Evolutionary conservation across 2,888 invertebrate genomes (phyloP).

Genomic region (Eupithecia insigniata): DNA sequence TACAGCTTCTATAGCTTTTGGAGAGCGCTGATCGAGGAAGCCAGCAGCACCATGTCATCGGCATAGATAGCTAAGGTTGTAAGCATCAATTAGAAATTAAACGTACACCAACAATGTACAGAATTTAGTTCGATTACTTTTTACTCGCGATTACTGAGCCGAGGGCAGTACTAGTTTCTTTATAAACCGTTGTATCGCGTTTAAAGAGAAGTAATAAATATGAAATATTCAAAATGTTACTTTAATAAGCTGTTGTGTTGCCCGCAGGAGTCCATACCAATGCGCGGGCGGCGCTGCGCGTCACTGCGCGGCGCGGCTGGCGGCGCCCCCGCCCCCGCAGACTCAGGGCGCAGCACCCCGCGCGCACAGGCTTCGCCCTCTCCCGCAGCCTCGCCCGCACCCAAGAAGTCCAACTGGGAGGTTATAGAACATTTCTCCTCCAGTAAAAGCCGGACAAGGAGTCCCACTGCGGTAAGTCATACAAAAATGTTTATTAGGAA

Average conservation of each 20-base stretch:
- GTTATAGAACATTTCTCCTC: conserved; percentile 94
- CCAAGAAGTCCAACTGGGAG: conserved; percentile 94
- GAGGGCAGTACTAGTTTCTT: not conserved
- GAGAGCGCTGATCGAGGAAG: no score
- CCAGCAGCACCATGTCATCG: no score
- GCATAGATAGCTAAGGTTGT: no score
- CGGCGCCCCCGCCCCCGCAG: conserved; percentile 71
- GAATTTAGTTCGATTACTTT: not conserved
- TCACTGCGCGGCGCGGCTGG: conserved; percentile 81
- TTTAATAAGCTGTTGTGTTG: not conserved
- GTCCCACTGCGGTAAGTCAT: conserved; percentile 76
- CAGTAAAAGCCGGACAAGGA: conserved; percentile 80
- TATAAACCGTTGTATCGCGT: no score
- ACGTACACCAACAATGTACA: no score
- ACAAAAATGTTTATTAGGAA: not conserved
- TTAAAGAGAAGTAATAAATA: no score
- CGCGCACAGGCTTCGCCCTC: conserved; percentile 77
- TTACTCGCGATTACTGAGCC: not conserved
- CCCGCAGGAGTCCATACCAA: conserved; percentile 80
- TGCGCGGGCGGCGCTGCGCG: conserved; percentile 85
- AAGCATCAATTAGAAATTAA: no score
- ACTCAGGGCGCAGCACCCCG: conserved; percentile 78
- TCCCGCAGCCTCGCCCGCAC: conserved; percentile 82
- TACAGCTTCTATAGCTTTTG: no score
- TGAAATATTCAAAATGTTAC: not conserved